phyloP scores from a whole-genome alignment of 64 coral and sea anemone genomes.

The Montipora foliosa region DNA sequence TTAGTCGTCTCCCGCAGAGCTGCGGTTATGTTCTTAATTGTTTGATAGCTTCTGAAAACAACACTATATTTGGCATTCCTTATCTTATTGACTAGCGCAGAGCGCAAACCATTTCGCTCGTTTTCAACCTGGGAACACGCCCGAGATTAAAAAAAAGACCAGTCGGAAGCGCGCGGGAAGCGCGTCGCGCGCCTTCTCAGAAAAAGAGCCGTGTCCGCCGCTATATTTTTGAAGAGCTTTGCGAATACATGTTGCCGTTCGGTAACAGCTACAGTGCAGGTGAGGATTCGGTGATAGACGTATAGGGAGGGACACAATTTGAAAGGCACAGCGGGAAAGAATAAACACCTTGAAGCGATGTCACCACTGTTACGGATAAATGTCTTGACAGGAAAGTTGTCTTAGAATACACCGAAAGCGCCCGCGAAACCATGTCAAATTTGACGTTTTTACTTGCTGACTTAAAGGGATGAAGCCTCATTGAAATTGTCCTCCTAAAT shows the following conservation, averaged over 20 bases:
- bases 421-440: background rate
- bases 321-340: conserved; percentile 91
- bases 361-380: conserved; percentile 61
- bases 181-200: conserved; percentile 3
- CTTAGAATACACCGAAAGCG: conserved; percentile 12
- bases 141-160: background rate
- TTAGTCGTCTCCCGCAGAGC: conserved; percentile 90
- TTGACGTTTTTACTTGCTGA: background rate
- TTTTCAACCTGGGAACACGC: background rate
- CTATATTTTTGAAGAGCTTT: background rate
- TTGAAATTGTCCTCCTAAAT: background rate
- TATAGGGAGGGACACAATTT: conserved; percentile 91
- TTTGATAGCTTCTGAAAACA: conserved; percentile 99
- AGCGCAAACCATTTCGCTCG: conserved; percentile 23
- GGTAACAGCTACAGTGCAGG: conserved; percentile 87
- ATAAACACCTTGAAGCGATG: conserved; percentile 97
- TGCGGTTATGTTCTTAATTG: conserved; percentile 99
- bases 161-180: conserved; percentile 19
- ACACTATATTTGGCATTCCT: conserved; percentile 98
- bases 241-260: conserved; percentile 62
- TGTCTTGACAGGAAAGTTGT: conserved; percentile 14
- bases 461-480: background rate
- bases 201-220: conserved; percentile 6
- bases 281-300: conserved; percentile 96
- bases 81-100: conserved; percentile 82